Percentiles rank a stretch among this genome's conserved stretches.
Conservation (phyloP, 2,113 vertebrate species). For the Nerophis lumbriciformis region DNA sequence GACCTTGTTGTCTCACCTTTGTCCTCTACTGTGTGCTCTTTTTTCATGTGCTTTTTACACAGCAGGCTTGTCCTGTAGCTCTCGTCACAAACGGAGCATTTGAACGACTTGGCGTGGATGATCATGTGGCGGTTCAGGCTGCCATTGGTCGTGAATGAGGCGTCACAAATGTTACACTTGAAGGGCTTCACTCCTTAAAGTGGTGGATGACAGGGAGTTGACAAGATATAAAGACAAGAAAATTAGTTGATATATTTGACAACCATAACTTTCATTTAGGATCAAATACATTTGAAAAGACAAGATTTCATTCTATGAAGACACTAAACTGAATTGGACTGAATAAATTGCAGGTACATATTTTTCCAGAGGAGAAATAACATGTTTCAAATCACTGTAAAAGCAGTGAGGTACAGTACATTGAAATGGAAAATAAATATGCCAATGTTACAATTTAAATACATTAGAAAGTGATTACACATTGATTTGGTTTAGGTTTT, state of each 20-base stretch:
- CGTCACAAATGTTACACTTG: constrained; percentile 84
- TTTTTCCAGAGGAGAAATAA: too few relatives aligned
- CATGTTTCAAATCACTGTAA: not conserved
- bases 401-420: not conserved
- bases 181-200: constrained; percentile 88
- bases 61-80: constrained; percentile 88
- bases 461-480: too few relatives aligned
- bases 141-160: constrained; percentile 94
- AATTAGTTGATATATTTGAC: not conserved
- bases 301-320: too few relatives aligned
- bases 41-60: constrained; percentile 91
- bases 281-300: too few relatives aligned
- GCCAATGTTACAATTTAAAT: not conserved
- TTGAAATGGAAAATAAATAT: not conserved
- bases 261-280: too few relatives aligned
- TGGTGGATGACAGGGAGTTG: not conserved
- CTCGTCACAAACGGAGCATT: constrained; percentile 88
- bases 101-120: constrained; percentile 90
- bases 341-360: too few relatives aligned
- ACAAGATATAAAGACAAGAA: too few relatives aligned
- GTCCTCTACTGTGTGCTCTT: constrained; percentile 79
- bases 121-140: constrained; percentile 95
- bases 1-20: constrained; percentile 62
- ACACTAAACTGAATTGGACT: too few relatives aligned
- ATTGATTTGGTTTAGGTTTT: not conserved